Evolutionary conservation across 1,140 invertebrate genomes (phyloP).

Genomic region (Drosophila suzukii): DNA sequence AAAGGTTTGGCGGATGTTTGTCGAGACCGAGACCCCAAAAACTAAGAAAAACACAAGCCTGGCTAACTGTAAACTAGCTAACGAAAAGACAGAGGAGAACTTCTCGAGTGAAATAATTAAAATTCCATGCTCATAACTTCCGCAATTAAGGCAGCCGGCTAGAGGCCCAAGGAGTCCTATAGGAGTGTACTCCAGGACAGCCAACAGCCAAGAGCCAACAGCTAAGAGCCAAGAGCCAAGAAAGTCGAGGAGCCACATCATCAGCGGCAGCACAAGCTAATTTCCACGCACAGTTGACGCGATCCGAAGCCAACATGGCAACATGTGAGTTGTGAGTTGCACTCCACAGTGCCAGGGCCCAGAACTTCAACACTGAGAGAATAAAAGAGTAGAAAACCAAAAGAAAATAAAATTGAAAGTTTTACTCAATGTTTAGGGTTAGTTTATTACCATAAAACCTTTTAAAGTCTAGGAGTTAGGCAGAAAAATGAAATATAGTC

Average conservation of each 20-base stretch:
- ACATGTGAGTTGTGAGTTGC: conserved; percentile 47
- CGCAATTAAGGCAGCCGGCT: conserved; percentile 73
- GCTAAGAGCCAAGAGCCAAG: no score
- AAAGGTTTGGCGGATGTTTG: conserved; percentile 70
- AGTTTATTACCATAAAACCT: no score
- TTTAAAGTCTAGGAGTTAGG: no score
- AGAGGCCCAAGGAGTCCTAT: conserved; percentile 31
- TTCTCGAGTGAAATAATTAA: conserved; percentile 74
- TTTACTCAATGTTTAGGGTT: no score
- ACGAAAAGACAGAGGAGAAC: conserved; percentile 10
- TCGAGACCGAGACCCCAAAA: conserved; percentile 24
- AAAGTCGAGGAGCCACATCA: conserved; percentile 26
- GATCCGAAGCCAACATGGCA: conserved; percentile 38
- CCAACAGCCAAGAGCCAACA: neutral
- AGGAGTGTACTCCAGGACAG: conserved; percentile 7
- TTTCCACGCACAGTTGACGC: conserved; percentile 78
- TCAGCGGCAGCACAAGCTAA: conserved; percentile 63
- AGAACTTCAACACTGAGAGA: conserved; percentile 36
- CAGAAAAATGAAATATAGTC: no score
- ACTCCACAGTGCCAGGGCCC: conserved; percentile 41
- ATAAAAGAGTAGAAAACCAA: neutral
- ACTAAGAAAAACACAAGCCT: conserved; percentile 1
- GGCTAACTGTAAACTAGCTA: conserved; percentile 71
- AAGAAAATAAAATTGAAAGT: neutral
- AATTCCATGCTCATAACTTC: conserved; percentile 82